Percentiles rank a stretch among this genome's conserved stretches.
These are phyloP conservation scores for Harpegnathos saltator DNA, from an alignment of 1,140 invertebrate species.

Conservation along the genomic window DNA sequence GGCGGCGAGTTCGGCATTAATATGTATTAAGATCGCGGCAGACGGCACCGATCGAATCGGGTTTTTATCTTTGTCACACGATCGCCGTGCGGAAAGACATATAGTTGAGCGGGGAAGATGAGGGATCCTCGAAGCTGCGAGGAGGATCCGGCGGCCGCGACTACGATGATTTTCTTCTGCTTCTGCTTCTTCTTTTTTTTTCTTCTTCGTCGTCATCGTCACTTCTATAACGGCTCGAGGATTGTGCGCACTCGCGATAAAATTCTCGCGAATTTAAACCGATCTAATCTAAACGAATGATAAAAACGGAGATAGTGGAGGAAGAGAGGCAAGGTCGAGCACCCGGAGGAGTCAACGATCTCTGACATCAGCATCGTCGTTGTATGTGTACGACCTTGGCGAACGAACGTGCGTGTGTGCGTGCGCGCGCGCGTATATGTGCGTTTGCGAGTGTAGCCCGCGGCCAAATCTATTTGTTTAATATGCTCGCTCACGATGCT, in stretches of 20 bases:
- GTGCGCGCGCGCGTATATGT: too few species aligned
- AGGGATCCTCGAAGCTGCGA: too few species aligned
- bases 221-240: too few species aligned
- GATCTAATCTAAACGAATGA: background rate
- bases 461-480: conserved; percentile 79
- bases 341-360: conserved; percentile 82
- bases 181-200: too few species aligned
- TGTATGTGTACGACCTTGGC: conserved; percentile 78
- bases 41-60: background rate
- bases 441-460: conserved; percentile 42
- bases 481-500: background rate
- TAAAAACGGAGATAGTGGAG: conserved; percentile 42
- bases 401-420: conserved; percentile 61
- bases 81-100: background rate
- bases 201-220: too few species aligned
- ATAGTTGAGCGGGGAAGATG: too few species aligned
- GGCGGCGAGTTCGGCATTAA: conserved; percentile 6
- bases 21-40: conserved; percentile 6
- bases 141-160: too few species aligned
- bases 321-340: conserved; percentile 76
- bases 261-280: background rate
- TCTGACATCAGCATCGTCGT: conserved; percentile 78
- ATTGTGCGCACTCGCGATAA: background rate
- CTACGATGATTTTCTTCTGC: too few species aligned
- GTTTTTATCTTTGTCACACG: background rate